Evolutionary conservation across 2,113 vertebrate species (phyloP), one percentile per base, ranked within the genome.

Genomic region (Sigmodon hispidus): DNA sequence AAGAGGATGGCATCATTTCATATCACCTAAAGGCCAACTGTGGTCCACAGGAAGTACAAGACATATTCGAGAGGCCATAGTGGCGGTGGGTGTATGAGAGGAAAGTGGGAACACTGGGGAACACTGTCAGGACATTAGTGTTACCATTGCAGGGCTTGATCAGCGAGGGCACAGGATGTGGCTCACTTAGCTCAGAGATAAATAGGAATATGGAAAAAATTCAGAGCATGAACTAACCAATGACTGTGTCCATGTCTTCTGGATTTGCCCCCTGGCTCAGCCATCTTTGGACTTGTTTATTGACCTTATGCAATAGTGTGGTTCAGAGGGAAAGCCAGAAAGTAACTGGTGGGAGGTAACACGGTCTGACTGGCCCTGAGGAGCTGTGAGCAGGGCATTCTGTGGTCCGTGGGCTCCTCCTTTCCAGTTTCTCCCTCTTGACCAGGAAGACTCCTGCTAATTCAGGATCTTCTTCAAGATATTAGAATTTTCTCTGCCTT

Each of bases 401-500:
- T 16, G n/a, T 31, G 83, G 31, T 19, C 22, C 43, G 3, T 70
- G 43, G 48, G 50, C 55, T 63, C 8, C 67, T 67, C 4, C 57
- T 90, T 90, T 40, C 77, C 2, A 1, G 19, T 36, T 29, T 48
- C 31, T 3, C 36, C n/a, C n/a, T 55, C 10, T 7, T 31, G 50
- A 43, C 61, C 75, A 83, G 10, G 26, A 55, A 43, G 73, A 86
- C 34, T 83, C 7, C 17, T 87, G 40, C 73, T 87, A 77, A 75
- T 63, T 96, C 22, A 61, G 26, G 11, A 69, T 61, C 40, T 65
- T 96, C 48, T 31, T 24, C 0, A 24, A 86, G 59, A 43, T 29
- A 76, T 89, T 59, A 93, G 85, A 81, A 77, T 92, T 89, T 61
- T 43, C 45, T 87, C 48, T 86, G n/a, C 52, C 61, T 43, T 36